Conservation (phyloP, 2,888 invertebrate genomes). For the Cerastis leucographa region DNA sequence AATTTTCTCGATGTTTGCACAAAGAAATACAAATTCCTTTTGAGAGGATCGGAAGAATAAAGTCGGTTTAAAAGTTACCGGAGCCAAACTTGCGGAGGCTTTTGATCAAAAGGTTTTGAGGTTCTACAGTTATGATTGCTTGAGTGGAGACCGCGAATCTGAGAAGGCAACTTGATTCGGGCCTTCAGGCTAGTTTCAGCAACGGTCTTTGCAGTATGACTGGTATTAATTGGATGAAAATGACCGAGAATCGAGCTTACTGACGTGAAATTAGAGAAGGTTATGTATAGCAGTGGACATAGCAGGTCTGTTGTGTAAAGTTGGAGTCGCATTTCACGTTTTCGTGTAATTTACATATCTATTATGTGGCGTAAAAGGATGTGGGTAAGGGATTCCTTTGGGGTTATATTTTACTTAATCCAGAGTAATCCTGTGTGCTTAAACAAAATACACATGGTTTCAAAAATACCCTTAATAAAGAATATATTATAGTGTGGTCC, state of each 20-base stretch:
- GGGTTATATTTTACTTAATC: conserved; percentile 10
- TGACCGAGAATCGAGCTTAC: not conserved
- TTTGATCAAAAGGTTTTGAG: conserved; percentile 43
- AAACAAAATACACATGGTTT: conserved; percentile 15
- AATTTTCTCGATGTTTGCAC: conserved; percentile 60
- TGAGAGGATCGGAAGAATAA: conserved; percentile 30
- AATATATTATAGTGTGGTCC: not conserved
- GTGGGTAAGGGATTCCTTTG: not conserved
- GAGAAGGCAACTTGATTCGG: conserved; percentile 1
- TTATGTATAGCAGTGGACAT: not conserved
- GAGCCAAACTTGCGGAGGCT: conserved; percentile 30
- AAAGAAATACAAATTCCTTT: conserved; percentile 46
- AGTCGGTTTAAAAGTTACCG: conserved; percentile 46
- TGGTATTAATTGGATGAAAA: not conserved
- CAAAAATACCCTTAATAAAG: not conserved
- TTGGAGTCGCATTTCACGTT: not conserved
- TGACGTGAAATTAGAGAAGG: not conserved
- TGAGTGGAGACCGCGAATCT: conserved; percentile 4
- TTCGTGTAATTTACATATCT: conserved; percentile 34
- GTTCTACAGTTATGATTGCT: conserved; percentile 35
- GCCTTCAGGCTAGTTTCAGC: conserved; percentile 1
- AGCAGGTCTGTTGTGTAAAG: conserved; percentile 5
- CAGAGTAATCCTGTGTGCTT: not conserved
- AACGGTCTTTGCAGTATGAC: not conserved
- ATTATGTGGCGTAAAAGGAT: conserved; percentile 12